Conservation (phyloP, 2,797 vertebrate genomes). For the Spinibarbus caldwelli region DNA sequence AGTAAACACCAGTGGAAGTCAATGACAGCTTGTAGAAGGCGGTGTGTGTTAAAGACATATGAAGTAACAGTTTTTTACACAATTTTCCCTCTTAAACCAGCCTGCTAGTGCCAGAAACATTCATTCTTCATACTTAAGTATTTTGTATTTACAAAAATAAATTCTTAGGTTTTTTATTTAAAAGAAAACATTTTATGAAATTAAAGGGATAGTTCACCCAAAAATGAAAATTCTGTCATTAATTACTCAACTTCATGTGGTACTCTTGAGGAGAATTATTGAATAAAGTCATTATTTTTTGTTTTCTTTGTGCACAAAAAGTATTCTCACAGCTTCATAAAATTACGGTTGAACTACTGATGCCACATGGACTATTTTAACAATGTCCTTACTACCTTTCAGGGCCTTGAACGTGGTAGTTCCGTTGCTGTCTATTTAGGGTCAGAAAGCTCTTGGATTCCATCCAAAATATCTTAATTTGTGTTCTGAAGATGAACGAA, state of each 20-base stretch:
- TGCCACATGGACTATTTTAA: background rate
- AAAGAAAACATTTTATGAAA: background rate
- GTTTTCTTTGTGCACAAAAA: background rate
- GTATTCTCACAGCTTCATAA: background rate
- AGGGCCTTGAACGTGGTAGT: background rate
- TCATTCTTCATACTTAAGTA: background rate
- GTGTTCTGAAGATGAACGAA: background rate
- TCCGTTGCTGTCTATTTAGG: background rate
- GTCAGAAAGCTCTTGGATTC: background rate
- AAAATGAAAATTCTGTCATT: background rate
- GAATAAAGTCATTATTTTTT: background rate
- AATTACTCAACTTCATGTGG: background rate
- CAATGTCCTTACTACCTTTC: background rate
- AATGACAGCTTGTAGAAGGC: constrained; percentile 38
- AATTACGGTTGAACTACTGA: background rate
- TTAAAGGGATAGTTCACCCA: background rate
- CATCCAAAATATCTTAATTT: background rate
- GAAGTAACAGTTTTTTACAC: constrained; percentile 3
- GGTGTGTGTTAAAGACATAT: constrained; percentile 22
- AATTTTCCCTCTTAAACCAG: background rate
- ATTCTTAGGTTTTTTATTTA: background rate
- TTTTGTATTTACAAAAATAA: background rate
- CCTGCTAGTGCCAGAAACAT: background rate
- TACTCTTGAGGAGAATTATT: background rate
- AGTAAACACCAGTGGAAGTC: constrained; percentile 28